Evolutionary conservation across 2,888 invertebrate species (phyloP), one percentile per base, ranked within the genome.

Genomic region (Operophtera brumata): DNA sequence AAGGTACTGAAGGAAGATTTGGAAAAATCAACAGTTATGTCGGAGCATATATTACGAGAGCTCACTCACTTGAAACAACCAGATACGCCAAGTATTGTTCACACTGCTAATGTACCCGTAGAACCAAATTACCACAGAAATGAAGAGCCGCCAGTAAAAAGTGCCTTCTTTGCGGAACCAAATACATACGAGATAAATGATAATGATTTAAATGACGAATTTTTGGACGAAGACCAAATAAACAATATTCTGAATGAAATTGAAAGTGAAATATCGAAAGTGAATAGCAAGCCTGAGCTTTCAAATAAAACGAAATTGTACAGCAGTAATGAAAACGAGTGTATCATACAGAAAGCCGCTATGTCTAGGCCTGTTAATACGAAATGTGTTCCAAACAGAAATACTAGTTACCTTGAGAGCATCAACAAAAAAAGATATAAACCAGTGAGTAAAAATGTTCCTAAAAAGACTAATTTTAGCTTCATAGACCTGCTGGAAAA

Each of bases 241-340:
- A 65, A 80, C 46, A 71, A 59, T 34, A 78, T 88, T 58, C 64
- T 89, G 32, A 75, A 67, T 42, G 70, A 82, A 54, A 88, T 88
- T 43, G 87, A 89, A 73, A 75, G 62, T 52, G 86, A 88, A 78
- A 86, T 86, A 59, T 58, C 54, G 13, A 72, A 62, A 53, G 57
- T 25, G 34, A 42, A 8, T 13, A 20, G 25, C 6, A 43, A 46
- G 20, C n/a, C 11, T 25, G 32, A 34, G 2, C 8, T 9, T 9
- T 6, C 10, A 10, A 5, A 41, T n/a, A 30, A 36, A 36, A 26
- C 28, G 0, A 35, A 28, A 10, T 7, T 9, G 10, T 41, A 28
- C 28, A 12, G 25, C 11, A 30, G 4, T 36, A 47, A 32, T 20
- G 28, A 44, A 36, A 42, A 51, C 9, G 6, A 30, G 11, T 41